These are phyloP conservation scores for Lutjanus argentimaculatus DNA, from an alignment of 2,797 vertebrate genomes.

Conservation along the genomic window DNA sequence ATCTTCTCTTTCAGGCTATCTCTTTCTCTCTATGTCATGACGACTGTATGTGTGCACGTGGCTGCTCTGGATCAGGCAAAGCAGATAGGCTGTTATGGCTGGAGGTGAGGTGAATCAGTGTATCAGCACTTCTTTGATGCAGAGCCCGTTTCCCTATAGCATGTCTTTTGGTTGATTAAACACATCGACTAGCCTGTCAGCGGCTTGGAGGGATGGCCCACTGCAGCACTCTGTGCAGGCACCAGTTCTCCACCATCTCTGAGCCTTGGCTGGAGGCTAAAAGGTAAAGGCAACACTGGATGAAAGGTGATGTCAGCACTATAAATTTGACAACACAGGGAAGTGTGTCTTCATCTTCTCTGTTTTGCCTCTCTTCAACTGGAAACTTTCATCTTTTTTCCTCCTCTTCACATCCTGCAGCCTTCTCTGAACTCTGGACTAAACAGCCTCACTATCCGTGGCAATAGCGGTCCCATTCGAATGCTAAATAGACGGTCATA, in stretches of 20 bases:
- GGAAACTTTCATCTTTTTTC: conserved; percentile 24
- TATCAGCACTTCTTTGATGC: conserved; percentile 75
- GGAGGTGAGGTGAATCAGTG: conserved; percentile 69
- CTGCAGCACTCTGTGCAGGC: conserved; percentile 41
- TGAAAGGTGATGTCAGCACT: conserved; percentile 51
- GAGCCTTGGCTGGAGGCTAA: conserved; percentile 53
- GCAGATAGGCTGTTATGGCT: conserved; percentile 50
- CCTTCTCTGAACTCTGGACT: conserved; percentile 17
- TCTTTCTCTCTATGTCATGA: conserved; percentile 21
- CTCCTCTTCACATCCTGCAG: conserved; percentile 17
- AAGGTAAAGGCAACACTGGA: conserved; percentile 29
- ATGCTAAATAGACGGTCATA: conserved; percentile 64
- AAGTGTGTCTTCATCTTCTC: conserved; percentile 41
- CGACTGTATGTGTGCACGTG: conserved; percentile 5
- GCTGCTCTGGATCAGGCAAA: conserved; percentile 28
- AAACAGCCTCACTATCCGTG: conserved; percentile 39
- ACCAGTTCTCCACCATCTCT: conserved; percentile 32
- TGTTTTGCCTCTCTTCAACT: conserved; percentile 26
- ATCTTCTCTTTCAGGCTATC: conserved; percentile 23
- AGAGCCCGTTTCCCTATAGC: conserved; percentile 65
- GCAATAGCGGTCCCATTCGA: conserved; percentile 46
- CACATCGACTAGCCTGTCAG: conserved; percentile 79
- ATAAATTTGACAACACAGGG: conserved; percentile 49
- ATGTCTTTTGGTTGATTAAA: conserved; percentile 78
- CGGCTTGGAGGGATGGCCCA: conserved; percentile 61